Percentiles rank a stretch among this genome's conserved stretches.
These are phyloP conservation scores for Cardinalis cardinalis DNA, from an alignment of 2,113 vertebrate genomes.

Conservation along the genomic window DNA sequence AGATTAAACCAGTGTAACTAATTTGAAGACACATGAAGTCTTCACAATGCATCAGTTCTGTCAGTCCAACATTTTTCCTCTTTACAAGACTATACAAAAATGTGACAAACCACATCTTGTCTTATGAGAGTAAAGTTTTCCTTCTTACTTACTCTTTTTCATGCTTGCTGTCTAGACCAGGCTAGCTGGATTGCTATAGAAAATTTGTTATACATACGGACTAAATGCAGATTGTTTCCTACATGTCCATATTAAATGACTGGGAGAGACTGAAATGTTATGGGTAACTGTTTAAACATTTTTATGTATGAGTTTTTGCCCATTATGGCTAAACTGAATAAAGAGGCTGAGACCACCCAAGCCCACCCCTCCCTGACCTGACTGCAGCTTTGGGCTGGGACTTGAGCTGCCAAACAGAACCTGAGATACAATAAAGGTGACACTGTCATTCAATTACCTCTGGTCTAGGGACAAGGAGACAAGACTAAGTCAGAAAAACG, in stretches of 20 bases:
- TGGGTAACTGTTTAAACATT: fast-evolving
- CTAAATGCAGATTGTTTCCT: not conserved
- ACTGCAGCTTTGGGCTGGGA: not conserved
- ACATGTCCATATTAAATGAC: not conserved
- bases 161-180: not conserved
- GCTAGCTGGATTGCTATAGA: fast-evolving
- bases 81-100: not conserved
- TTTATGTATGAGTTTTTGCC: fast-evolving
- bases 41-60: not conserved
- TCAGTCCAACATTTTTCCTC: not conserved
- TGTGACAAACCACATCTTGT: not conserved
- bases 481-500: not conserved
- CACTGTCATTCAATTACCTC: not conserved
- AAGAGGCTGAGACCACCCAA: not conserved
- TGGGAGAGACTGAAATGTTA: not conserved
- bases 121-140: not conserved
- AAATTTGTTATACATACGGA: not conserved
- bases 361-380: fast-evolving
- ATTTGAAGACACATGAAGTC: not conserved
- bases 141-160: not conserved
- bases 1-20: not conserved
- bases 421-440: fast-evolving
- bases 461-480: not conserved
- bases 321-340: too few relatives aligned
- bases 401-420: too few relatives aligned